Evolutionary conservation across 35 echinoderm and acorn worm species (phyloP), one percentile per base, ranked within the genome.

Genomic region (Lytechinus pictus): DNA sequence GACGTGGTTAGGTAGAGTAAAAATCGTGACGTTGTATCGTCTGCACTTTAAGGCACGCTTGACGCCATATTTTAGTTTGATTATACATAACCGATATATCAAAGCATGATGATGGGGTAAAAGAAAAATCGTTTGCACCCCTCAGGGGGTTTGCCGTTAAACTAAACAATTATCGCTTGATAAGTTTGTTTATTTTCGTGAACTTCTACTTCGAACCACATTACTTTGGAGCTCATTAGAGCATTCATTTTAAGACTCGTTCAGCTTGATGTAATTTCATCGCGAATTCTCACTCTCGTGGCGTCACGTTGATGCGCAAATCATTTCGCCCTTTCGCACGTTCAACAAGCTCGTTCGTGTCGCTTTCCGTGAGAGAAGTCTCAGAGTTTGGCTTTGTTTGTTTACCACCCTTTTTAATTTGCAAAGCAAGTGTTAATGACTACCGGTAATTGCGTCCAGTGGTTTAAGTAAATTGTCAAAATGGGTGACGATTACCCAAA

Each of bases 11-110:
- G 88, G 4, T 28, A 5, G 88, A 33, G 88, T 33, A 19, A 90
- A 90, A 54, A 90, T n/a, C 88, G 88, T 90, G 88, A 90, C 88
- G 88, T 27, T 90, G 88, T 90, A 16, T 90, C 52, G 88, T 54
- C 52, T 90, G 29, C 88, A 54, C 29, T 10, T 21, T 90, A 90
- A 52, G 29, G 27, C 88, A 90, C 88, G 88, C 66, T 79, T 79
- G 66, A 79, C 66, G 66, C 66, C 19, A 1, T 24, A 79, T 7
- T 16, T 79, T 79, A 79, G 19, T 79, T 24, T 79, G 66, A 79
- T 79, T 79, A 79, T 3, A 79, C 19, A 79, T n/a, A 79, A 16
- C 19, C n/a, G 66, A 79, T 24, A 79, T n/a, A 79, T 79, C 5
- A 79, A 79, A 24, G 12, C 19, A 79, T 24, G 66, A 79, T 79